Evolutionary conservation across 2,888 invertebrate genomes (phyloP).

Genomic region (Drosophila emarginata): DNA sequence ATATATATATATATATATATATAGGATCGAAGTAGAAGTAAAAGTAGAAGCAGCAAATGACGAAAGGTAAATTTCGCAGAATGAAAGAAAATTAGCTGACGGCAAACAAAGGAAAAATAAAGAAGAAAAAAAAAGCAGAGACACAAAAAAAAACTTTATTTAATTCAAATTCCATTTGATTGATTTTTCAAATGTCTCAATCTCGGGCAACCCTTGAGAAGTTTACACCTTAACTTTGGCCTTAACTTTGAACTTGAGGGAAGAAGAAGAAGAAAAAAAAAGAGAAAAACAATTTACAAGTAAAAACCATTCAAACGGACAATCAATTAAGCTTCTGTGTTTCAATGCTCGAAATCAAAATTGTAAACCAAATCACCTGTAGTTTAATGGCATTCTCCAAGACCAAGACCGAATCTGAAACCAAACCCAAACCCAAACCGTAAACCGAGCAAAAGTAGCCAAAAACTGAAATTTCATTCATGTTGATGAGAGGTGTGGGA

Average conservation of each 20-base stretch:
- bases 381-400: conserved; percentile 48
- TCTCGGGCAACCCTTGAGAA: neutral
- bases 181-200: neutral
- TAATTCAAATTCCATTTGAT: conserved; percentile 1
- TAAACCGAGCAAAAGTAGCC: conserved; percentile 21
- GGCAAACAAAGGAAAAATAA: neutral
- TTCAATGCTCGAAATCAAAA: conserved; percentile 31
- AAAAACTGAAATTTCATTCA: conserved; percentile 32
- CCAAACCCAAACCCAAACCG: conserved; percentile 15
- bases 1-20: neutral
- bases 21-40: conserved; percentile 1
- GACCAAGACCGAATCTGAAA: neutral
- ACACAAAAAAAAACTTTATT: neutral
- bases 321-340: conserved; percentile 42
- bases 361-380: conserved; percentile 41
- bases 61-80: conserved; percentile 1
- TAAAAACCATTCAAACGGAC: conserved; percentile 14
- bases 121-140: neutral
- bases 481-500: neutral
- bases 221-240: no score
- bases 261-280: neutral
- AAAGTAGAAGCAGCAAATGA: conserved; percentile 9
- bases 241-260: neutral
- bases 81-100: conserved; percentile 4
- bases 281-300: neutral